phyloP scores from a whole-genome alignment of 2,888 invertebrate genomes.

The Pristionchus maxplancki region DNA sequence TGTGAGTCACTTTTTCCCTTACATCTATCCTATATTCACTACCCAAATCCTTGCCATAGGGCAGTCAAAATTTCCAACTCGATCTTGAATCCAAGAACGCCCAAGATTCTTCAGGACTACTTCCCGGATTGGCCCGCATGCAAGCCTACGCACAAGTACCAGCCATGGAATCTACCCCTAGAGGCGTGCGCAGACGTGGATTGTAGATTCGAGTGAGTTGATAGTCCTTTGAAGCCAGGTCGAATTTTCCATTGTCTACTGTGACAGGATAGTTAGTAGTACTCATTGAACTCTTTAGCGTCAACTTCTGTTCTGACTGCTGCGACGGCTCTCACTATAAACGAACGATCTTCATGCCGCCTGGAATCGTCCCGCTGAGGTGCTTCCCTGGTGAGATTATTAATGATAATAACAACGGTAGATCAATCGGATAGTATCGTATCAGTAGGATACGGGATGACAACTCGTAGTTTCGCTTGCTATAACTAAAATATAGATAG shows the following conservation, averaged over 20 bases:
- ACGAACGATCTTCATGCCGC: slow-evolving; percentile 63
- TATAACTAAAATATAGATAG: no score
- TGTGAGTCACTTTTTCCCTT: slow-evolving; percentile 52
- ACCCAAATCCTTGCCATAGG: neutral
- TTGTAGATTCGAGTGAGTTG: slow-evolving; percentile 44
- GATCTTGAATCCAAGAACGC: no score
- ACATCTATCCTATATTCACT: no score
- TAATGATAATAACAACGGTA: no score
- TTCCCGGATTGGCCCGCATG: slow-evolving; percentile 66
- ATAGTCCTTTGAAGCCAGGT: neutral
- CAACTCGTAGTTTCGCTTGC: no score
- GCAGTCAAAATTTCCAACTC: no score
- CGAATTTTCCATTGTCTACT: no score
- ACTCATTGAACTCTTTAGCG: slow-evolving; percentile 31
- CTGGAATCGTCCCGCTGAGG: slow-evolving; percentile 66
- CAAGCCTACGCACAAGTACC: slow-evolving; percentile 57
- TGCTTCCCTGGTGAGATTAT: slow-evolving; percentile 63
- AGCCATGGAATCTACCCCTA: slow-evolving; percentile 26
- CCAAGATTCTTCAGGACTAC: slow-evolving; percentile 64
- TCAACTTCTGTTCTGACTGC: slow-evolving; percentile 47
- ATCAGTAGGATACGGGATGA: no score
- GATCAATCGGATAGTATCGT: no score
- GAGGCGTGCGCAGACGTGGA: neutral
- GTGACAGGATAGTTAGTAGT: no score
- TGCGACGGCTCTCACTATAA: slow-evolving; percentile 48